Evolutionary conservation across 2,888 invertebrate species (phyloP), one percentile per base, ranked within the genome.

Genomic region (Smittia sp.): DNA sequence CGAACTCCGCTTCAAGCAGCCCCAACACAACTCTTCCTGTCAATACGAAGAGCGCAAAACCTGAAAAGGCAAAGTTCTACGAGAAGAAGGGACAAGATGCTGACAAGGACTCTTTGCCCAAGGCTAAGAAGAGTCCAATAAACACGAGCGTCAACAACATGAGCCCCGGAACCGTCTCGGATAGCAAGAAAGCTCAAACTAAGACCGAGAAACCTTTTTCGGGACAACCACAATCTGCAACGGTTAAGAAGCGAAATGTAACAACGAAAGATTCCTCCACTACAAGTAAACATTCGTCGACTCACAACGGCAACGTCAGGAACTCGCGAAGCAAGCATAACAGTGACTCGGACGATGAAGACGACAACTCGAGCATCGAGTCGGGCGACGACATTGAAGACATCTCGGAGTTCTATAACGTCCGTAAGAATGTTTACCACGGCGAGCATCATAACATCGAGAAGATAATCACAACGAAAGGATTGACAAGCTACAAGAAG

Each of bases 291-390:
- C n/a, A n/a, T 11, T 25, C 65, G 11, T 1, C 27, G 13, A 65
- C 24, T 24, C n/a, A 18, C 24, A 11, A 2, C 1, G 18, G 18
- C 2, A 24, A 7, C 2, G 1, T 39, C 2, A 67, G 84, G 32
- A 85, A 83, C 77, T 81, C 82, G 74, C 85, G 85, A 74, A 83
- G 80, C 76, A 80, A 81, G 68, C 81, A 81, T 75, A 78, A 79
- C 32, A 78, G 79, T 11, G 77, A 80, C 22, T 58, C 58, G 24
- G 80, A 79, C 75, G 79, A 81, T 75, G 76, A 81, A 20, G 75
- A 75, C 6, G 75, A 74, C 4, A 20, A 62, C n/a, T 72, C 72
- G 13, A 62, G 69, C n/a, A 54, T 24, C 46, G 69, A 68, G 38
- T 39, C 62, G 1, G 74, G 73, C 32, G 41, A 46, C 20, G 58